These are phyloP conservation scores for Phasia obesa DNA, from an alignment of 2,888 invertebrate genomes.

Conservation along the genomic window DNA sequence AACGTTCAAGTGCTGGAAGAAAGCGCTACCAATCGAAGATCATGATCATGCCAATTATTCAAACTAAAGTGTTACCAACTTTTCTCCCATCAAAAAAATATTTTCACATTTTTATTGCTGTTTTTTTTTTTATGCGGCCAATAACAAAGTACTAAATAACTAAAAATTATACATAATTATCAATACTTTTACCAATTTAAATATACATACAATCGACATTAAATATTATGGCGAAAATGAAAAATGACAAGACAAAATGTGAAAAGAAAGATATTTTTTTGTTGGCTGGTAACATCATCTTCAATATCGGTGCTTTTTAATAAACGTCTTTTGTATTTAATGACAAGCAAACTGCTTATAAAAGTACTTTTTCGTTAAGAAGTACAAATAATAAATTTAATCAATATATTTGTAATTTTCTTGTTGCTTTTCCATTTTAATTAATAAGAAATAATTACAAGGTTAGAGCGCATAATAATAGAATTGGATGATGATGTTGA, in stretches of 20 bases:
- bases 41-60: conserved; percentile 35
- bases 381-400: conserved; percentile 36
- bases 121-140: neutral
- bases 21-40: conserved; percentile 54
- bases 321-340: conserved; percentile 53
- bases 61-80: conserved; percentile 40
- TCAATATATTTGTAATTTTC: neutral
- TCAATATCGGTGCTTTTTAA: conserved; percentile 28
- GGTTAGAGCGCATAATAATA: conserved; percentile 26
- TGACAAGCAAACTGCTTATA: conserved; percentile 43
- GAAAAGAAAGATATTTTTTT: neutral
- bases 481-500: conserved; percentile 1
- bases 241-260: neutral
- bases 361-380: conserved; percentile 53
- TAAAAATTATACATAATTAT: conserved; percentile 46
- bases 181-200: conserved; percentile 40
- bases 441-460: conserved; percentile 41
- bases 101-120: conserved; percentile 19
- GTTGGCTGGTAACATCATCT: neutral
- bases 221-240: conserved; percentile 23
- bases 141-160: conserved; percentile 13
- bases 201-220: conserved; percentile 39
- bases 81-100: conserved; percentile 6
- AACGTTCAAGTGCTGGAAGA: conserved; percentile 37
- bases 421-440: conserved; percentile 29